These are phyloP conservation scores for Drosophila sucinea DNA, from an alignment of 1,140 invertebrate genomes.

Conservation along the genomic window DNA sequence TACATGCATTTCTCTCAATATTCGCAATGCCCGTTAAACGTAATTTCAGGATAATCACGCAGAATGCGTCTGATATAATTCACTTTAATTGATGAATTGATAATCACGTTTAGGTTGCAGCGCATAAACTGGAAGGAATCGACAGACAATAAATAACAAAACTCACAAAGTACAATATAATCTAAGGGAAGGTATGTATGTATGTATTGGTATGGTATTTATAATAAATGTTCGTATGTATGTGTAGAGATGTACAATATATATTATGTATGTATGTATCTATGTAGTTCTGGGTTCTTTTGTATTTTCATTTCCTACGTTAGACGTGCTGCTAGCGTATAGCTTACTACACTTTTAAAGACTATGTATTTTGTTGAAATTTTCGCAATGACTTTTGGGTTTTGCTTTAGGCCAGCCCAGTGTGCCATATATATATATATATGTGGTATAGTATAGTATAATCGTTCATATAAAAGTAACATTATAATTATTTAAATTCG, in stretches of 20 bases:
- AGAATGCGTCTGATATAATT: not conserved
- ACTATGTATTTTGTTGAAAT: conserved; percentile 1
- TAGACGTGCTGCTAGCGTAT: conserved; percentile 49
- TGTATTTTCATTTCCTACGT: conserved; percentile 26
- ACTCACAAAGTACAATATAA: conserved; percentile 76
- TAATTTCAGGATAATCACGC: not conserved
- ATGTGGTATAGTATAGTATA: conserved; percentile 9
- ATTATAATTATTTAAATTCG: conserved; percentile 80
- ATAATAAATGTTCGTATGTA: conserved; percentile 26
- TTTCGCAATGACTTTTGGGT: conserved; percentile 21
- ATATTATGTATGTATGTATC: not conserved
- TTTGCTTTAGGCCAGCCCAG: conserved; percentile 42
- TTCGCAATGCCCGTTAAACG: not conserved
- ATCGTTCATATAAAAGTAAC: conserved; percentile 50
- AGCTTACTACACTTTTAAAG: conserved; percentile 3
- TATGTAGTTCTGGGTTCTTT: not conserved
- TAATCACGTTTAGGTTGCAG: conserved; percentile 2
- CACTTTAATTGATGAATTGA: conserved; percentile 2
- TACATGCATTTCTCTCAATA: conserved; percentile 34
- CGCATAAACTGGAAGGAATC: conserved; percentile 18
- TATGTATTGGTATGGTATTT: conserved; percentile 31
- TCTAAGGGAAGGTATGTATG: conserved; percentile 56
- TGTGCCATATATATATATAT: conserved; percentile 38
- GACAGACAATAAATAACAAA: conserved; percentile 80
- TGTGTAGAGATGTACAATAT: conserved; percentile 15